Conservation (phyloP, 2,797 vertebrate genomes). For the Pantherophis alleghaniensis region DNA sequence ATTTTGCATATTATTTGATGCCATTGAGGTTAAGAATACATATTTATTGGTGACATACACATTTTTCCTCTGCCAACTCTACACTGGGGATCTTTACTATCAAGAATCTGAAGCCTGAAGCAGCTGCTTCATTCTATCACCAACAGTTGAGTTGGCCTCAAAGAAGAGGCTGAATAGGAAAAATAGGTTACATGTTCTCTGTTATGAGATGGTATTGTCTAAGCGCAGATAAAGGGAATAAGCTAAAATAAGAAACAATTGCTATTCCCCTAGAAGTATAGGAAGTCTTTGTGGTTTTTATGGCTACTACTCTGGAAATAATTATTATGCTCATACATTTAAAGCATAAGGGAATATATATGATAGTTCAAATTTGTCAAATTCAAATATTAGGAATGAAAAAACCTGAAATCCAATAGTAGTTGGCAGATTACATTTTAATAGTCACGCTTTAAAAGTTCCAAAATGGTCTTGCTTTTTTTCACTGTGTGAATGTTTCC, state of each 20-base stretch:
- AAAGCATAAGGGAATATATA: background rate
- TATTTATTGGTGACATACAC: background rate
- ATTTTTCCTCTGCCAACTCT: background rate
- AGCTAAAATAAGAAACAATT: background rate
- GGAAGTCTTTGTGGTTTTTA: background rate
- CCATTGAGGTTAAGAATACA: background rate
- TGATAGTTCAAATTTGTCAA: background rate
- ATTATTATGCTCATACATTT: background rate
- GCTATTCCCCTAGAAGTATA: background rate
- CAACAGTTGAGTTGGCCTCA: background rate
- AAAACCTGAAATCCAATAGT: background rate
- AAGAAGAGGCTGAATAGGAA: background rate
- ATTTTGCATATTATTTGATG: background rate
- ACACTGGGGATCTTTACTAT: no score
- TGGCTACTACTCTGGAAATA: background rate
- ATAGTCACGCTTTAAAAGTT: background rate
- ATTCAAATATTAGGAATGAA: background rate
- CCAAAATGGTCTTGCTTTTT: background rate
- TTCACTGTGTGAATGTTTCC: background rate
- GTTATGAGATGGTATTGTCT: background rate
- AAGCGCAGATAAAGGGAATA: background rate
- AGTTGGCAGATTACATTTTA: background rate
- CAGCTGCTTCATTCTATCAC: background rate
- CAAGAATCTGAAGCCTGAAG: background rate
- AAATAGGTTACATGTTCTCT: no score